These are phyloP conservation scores for Pygoscelis antarcticus DNA, from an alignment of 2,113 vertebrate species.

Conservation along the genomic window DNA sequence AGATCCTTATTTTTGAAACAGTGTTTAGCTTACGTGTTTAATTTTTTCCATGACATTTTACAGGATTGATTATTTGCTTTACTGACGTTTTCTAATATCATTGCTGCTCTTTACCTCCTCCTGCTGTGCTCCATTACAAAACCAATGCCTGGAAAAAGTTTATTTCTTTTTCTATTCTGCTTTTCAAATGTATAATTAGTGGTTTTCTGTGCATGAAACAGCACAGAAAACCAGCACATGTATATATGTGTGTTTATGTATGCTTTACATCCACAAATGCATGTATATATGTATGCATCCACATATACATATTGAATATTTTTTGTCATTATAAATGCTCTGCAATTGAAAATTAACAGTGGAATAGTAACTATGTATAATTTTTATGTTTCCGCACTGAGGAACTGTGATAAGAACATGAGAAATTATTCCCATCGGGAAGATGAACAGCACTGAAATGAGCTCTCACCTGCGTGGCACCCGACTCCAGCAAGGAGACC, in stretches of 20 bases:
- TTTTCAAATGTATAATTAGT: constrained; percentile 20
- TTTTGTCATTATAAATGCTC: neutral
- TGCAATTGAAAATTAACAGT: neutral
- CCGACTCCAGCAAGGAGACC: neutral
- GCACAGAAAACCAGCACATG: neutral
- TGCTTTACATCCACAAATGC: neutral
- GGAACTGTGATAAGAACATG: neutral
- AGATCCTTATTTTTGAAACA: neutral
- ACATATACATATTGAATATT: neutral
- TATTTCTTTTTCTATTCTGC: neutral
- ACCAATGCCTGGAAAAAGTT: neutral
- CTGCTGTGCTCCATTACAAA: neutral
- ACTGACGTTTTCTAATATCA: neutral
- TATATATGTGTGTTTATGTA: neutral
- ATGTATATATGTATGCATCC: neutral
- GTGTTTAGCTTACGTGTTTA: neutral
- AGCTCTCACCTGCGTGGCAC: neutral
- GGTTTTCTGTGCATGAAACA: neutral
- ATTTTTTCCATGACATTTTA: neutral
- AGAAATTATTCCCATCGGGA: neutral
- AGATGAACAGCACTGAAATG: neutral
- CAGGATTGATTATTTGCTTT: neutral
- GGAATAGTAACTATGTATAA: neutral
- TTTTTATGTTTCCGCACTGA: neutral
- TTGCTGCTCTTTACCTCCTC: neutral